Conservation (phyloP, 2,888 invertebrate species). For the Chymomyza fuscimana region DNA sequence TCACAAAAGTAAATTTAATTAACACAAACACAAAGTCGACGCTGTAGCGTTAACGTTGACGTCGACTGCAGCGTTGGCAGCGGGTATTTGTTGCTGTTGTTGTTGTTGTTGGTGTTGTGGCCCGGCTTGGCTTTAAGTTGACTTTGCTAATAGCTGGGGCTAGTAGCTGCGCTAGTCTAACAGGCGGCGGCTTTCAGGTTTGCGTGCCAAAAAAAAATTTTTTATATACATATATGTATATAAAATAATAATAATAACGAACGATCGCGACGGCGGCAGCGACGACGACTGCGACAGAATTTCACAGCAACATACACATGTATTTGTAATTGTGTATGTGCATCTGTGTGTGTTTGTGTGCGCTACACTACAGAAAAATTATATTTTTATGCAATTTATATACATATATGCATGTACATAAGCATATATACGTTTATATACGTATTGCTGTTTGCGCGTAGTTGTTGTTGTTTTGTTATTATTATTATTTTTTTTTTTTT, state of each 20-base stretch:
- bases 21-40: conserved; percentile 60
- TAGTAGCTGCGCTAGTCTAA: conserved; percentile 5
- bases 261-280: conserved; percentile 5
- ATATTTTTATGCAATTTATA: conserved; percentile 75
- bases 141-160: background rate
- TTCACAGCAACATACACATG: conserved; percentile 48
- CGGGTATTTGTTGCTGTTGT: background rate
- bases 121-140: background rate
- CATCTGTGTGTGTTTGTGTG: conserved; percentile 16
- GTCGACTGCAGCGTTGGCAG: background rate
- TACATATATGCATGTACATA: conserved; percentile 61
- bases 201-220: conserved; percentile 62
- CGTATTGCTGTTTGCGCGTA: conserved; percentile 7
- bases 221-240: conserved; percentile 10
- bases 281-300: conserved; percentile 26
- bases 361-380: conserved; percentile 46
- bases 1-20: conserved; percentile 75
- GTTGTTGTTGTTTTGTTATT: conserved; percentile 40
- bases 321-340: conserved; percentile 45
- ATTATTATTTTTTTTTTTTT: conserved; percentile 43
- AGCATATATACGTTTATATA: conserved; percentile 39
- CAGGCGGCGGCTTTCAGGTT: conserved; percentile 56
- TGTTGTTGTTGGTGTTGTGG: conserved; percentile 3
- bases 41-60: conserved; percentile 29
- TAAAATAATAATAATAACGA: conserved; percentile 38